Conservation (phyloP, 1,140 invertebrate genomes). For the Sarcophaga bullata region DNA sequence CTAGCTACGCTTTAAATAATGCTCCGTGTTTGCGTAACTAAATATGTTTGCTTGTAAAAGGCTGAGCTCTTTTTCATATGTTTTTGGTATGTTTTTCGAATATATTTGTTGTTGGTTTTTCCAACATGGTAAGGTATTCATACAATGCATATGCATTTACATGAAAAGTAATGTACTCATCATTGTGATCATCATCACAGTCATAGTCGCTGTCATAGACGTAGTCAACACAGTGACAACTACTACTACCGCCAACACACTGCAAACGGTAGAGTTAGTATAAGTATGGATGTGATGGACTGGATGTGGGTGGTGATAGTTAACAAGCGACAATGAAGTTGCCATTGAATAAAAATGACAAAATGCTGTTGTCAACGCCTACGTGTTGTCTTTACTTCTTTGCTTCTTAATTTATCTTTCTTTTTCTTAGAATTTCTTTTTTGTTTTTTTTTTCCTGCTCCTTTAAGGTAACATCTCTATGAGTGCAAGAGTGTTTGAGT, state of each 20-base stretch:
- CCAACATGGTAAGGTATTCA: too few species aligned
- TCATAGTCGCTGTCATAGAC: background rate
- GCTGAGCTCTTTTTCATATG: constrained; percentile 4
- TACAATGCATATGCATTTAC: constrained; percentile 38
- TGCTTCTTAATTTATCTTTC: background rate
- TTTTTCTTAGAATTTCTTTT: too few species aligned
- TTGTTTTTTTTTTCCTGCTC: too few species aligned
- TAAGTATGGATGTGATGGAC: too few species aligned
- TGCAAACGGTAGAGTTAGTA: too few species aligned
- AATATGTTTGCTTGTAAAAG: background rate
- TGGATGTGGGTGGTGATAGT: background rate
- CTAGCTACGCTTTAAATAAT: background rate
- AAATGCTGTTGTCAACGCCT: constrained; percentile 39
- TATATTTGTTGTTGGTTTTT: background rate
- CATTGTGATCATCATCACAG: background rate
- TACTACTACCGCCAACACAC: background rate
- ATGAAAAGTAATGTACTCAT: constrained; percentile 31
- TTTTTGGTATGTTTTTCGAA: background rate
- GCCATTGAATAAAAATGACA: constrained; percentile 35
- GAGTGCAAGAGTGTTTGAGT: too few species aligned
- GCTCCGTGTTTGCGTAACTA: background rate
- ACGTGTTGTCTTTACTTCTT: constrained; percentile 31
- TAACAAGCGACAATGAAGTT: constrained; percentile 37
- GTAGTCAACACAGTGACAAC: too few species aligned
- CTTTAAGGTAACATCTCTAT: too few species aligned